A percentile compares a stretch with the other conserved stretches of the same genome.
Conservation (phyloP, 1,140 invertebrate species). For the Pachyrhynchus sulphureomaculatus region DNA sequence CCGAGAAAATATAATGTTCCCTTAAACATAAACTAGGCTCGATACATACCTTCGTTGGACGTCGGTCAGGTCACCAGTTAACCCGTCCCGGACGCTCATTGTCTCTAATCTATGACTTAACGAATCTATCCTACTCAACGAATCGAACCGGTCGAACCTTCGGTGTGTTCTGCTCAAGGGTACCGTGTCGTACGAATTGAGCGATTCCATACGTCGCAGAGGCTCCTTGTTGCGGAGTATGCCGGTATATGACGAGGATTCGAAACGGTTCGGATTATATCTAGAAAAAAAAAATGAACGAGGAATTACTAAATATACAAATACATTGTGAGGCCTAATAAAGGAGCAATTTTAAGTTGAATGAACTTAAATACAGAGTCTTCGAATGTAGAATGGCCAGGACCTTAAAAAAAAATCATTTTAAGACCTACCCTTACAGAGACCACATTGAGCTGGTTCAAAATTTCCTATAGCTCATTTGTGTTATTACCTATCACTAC, state of each 20-base stretch:
- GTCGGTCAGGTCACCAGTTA: constrained; percentile 6
- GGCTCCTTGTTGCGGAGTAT: constrained; percentile 33
- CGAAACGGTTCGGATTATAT: constrained; percentile 41
- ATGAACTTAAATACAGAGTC: no score
- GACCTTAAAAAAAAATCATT: no score
- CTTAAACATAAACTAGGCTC: no score
- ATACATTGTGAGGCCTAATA: no score
- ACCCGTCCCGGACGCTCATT: constrained; percentile 42
- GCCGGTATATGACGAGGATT: constrained; percentile 34
- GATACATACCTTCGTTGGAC: constrained; percentile 15
- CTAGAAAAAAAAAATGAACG: constrained; percentile 28
- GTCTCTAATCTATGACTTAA: constrained; percentile 46
- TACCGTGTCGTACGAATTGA: constrained; percentile 39
- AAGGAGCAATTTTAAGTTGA: no score
- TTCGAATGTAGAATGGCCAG: no score
- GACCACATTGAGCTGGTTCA: no score
- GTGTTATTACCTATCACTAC: no score
- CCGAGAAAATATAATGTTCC: no score
- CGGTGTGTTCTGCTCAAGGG: constrained; percentile 27
- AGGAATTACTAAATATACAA: no score
- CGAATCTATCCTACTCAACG: constrained; percentile 49
- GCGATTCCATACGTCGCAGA: constrained; percentile 42
- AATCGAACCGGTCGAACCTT: constrained; percentile 47
- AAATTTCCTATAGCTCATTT: no score
- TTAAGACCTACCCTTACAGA: no score